A percentile compares a stretch with the other conserved stretches of the same genome.
Conservation (phyloP, 2,113 vertebrate species). For the Amphiprion ocellaris region DNA sequence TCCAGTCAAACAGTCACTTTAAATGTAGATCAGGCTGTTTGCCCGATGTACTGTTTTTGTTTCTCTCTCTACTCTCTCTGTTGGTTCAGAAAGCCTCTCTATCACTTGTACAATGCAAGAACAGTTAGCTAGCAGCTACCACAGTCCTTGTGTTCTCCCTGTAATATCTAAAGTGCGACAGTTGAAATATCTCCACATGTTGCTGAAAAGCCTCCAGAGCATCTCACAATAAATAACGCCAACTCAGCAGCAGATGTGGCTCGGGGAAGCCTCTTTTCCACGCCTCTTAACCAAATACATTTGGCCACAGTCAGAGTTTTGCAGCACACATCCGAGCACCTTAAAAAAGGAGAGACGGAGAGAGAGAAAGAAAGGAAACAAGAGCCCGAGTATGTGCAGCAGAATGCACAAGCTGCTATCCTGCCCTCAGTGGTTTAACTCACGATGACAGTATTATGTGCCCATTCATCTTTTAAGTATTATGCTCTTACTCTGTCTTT, state of each 20-base stretch:
- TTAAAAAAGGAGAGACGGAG: constrained; percentile 41
- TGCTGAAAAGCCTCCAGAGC: constrained; percentile 72
- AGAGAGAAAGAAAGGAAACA: constrained; percentile 16
- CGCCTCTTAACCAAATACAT: constrained; percentile 76
- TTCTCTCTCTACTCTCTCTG: constrained; percentile 23
- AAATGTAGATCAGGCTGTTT: constrained; percentile 50
- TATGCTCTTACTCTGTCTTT: constrained; percentile 58
- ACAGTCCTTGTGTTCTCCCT: constrained; percentile 45
- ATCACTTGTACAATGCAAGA: constrained; percentile 44
- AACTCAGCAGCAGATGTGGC: constrained; percentile 75
- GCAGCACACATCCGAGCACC: constrained; percentile 33
- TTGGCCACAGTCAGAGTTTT: constrained; percentile 59
- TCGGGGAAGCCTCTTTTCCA: constrained; percentile 70
- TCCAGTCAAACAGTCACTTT: constrained; percentile 41
- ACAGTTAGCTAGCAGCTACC: constrained; percentile 19
- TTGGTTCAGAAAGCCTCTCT: constrained; percentile 19
- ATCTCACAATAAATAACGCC: constrained; percentile 77
- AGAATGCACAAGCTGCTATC: constrained; percentile 65
- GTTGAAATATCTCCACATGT: constrained; percentile 75
- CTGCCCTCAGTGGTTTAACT: constrained; percentile 71
- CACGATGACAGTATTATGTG: constrained; percentile 80
- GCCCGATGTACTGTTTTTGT: constrained; percentile 42
- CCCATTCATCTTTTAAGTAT: constrained; percentile 77
- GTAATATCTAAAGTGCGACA: constrained; percentile 71
- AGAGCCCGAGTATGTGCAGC: constrained; percentile 52